phyloP scores from a whole-genome alignment of 2,888 invertebrate genomes.

The Chromoteleia sp. region DNA sequence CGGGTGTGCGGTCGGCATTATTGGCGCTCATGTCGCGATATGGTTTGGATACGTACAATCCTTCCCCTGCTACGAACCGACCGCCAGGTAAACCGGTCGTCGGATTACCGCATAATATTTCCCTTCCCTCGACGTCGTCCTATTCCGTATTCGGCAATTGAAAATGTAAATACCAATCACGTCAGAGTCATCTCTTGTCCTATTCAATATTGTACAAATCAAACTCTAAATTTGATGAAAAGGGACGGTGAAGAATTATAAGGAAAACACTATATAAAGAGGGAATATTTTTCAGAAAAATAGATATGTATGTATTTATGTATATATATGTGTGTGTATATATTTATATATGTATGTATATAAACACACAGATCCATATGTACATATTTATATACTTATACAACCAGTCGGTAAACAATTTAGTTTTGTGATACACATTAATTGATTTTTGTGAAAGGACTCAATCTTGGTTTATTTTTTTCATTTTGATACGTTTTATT shows the following conservation, averaged over 20 bases:
- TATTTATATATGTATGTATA: background rate
- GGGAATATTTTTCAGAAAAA: constrained; percentile 40
- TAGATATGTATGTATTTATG: background rate
- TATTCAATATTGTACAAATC: constrained; percentile 44
- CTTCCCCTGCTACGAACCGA: constrained; percentile 80
- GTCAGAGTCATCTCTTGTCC: constrained; percentile 17
- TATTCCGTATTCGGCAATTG: constrained; percentile 79
- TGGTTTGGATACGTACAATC: constrained; percentile 83
- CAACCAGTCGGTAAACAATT: background rate
- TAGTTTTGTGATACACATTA: constrained; percentile 19
- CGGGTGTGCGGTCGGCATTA: constrained; percentile 85
- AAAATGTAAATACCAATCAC: constrained; percentile 60
- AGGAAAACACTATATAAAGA: background rate
- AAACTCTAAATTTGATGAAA: constrained; percentile 22
- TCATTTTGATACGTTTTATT: constrained; percentile 19
- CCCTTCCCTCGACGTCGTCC: constrained; percentile 80
- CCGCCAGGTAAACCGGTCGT: constrained; percentile 82
- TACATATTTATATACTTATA: background rate
- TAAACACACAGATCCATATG: too few relatives aligned
- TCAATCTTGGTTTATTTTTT: constrained; percentile 32
- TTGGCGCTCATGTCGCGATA: constrained; percentile 85
- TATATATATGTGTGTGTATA: constrained; percentile 8
- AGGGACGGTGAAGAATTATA: constrained; percentile 18
- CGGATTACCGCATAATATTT: constrained; percentile 78
- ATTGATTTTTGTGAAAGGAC: constrained; percentile 11